Conservation (phyloP, 2,113 vertebrate genomes). For the Symphodus melops region DNA sequence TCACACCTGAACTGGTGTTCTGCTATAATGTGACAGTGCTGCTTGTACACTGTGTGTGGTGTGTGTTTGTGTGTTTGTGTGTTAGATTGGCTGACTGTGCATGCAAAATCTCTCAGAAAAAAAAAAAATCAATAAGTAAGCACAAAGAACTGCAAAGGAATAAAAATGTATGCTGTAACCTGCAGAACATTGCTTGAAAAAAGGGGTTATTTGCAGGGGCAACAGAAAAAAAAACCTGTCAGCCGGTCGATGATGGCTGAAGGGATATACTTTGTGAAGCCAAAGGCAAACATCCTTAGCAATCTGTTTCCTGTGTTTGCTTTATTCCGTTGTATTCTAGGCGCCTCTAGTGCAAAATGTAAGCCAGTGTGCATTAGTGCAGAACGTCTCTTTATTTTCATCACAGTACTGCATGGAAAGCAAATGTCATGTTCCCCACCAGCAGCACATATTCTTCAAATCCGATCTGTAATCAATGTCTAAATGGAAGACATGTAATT, state of each 20-base stretch:
- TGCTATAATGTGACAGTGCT: constrained; percentile 26
- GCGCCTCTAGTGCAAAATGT: neutral
- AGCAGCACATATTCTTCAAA: neutral
- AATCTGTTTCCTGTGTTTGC: too few species aligned
- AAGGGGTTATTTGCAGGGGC: constrained; percentile 16
- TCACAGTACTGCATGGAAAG: neutral
- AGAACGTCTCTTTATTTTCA: neutral
- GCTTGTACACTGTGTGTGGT: neutral
- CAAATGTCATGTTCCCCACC: neutral
- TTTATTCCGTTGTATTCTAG: neutral
- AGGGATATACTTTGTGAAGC: neutral
- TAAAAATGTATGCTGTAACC: constrained; percentile 30
- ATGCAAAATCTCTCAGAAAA: constrained; percentile 17
- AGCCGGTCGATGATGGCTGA: constrained; percentile 3
- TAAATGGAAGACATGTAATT: neutral
- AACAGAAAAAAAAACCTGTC: constrained; percentile 19
- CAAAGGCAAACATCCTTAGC: neutral
- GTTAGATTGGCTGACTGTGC: neutral
- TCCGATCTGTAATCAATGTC: neutral
- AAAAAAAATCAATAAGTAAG: constrained; percentile 46
- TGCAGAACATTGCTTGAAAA: constrained; percentile 14
- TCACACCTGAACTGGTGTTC: constrained; percentile 51
- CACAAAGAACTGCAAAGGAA: constrained; percentile 26
- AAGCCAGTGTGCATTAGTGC: too few species aligned
- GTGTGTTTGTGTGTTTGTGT: constrained; percentile 20